phyloP scores from a whole-genome alignment of 2,888 invertebrate genomes.

The Bembecia ichneumoniformis region DNA sequence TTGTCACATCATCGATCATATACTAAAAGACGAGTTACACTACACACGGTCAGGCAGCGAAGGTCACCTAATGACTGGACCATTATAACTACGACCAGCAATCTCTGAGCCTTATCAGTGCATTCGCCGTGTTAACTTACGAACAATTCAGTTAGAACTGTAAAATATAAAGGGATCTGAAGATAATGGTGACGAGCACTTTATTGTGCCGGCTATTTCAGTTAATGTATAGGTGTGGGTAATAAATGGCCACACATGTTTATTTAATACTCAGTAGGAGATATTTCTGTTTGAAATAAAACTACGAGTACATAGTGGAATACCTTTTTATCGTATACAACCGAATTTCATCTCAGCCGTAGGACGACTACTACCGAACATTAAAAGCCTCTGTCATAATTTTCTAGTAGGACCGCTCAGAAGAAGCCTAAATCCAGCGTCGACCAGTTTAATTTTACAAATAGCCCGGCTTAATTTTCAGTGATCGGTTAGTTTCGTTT shows the following conservation, averaged over 20 bases:
- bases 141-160: no score
- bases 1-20: not conserved
- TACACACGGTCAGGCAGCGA: conserved; percentile 15
- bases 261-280: not conserved
- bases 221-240: not conserved
- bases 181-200: not conserved
- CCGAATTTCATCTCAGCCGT: no score
- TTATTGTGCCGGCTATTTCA: not conserved
- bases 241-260: not conserved
- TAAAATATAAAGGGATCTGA: not conserved
- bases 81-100: conserved; percentile 29
- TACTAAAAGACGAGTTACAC: not conserved
- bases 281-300: no score
- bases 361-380: no score
- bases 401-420: no score
- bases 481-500: no score
- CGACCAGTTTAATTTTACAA: no score
- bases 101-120: conserved; percentile 11
- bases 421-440: no score
- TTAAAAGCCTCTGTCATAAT: no score
- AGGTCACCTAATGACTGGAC: conserved; percentile 44
- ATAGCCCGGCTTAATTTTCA: no score
- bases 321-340: no score
- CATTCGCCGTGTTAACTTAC: not conserved
- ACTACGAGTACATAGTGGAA: no score